phyloP scores from a whole-genome alignment of 2,113 vertebrate species.

The Gopherus flavomarginatus region DNA sequence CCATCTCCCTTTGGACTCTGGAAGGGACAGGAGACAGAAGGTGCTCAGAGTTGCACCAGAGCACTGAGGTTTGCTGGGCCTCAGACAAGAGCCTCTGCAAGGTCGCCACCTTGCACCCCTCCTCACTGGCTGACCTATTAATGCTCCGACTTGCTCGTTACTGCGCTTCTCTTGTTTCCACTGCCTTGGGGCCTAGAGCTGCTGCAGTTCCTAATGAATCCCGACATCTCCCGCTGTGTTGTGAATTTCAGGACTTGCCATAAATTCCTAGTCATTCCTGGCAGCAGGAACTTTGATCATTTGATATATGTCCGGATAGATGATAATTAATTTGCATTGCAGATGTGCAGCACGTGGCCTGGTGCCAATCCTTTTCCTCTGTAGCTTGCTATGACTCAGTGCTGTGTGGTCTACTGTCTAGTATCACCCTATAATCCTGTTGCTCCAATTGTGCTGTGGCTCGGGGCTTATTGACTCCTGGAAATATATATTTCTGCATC shows the following conservation, averaged over 20 bases:
- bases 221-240: background rate
- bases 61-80: background rate
- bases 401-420: background rate
- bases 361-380: background rate
- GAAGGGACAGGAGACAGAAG: background rate
- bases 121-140: conserved; percentile 28
- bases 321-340: conserved; percentile 40
- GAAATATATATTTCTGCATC: background rate
- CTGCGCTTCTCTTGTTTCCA: background rate
- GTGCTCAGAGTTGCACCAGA: background rate
- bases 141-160: conserved; percentile 8
- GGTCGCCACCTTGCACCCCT: background rate
- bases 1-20: background rate
- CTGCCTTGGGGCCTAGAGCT: conserved; percentile 41
- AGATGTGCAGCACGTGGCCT: conserved; percentile 26
- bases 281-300: conserved; percentile 11
- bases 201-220: conserved; percentile 27
- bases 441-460: background rate
- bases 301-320: background rate
- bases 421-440: background rate
- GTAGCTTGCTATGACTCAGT: background rate
- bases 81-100: background rate
- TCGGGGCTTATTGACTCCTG: background rate
- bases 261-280: background rate
- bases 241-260: conserved; percentile 26